Conservation (phyloP, 2,888 invertebrate species). For the Hypsopygia costalis region DNA sequence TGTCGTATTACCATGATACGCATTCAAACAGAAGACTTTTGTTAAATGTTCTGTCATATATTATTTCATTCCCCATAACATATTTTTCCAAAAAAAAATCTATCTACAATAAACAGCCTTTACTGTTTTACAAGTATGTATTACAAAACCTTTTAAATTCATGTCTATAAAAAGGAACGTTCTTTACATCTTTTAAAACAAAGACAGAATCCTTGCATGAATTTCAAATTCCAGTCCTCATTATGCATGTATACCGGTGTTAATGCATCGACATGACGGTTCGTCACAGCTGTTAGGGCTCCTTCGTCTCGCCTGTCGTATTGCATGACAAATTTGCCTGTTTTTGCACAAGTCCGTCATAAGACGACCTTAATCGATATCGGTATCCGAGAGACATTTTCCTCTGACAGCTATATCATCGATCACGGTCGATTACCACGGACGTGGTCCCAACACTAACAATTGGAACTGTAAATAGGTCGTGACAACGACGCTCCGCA, state of each 20-base stretch:
- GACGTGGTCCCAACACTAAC: constrained; percentile 37
- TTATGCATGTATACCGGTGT: constrained; percentile 17
- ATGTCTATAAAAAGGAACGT: too few relatives aligned
- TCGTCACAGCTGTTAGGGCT: constrained; percentile 30
- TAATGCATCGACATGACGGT: constrained; percentile 34
- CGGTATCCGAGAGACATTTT: constrained; percentile 5
- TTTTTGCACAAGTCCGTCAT: constrained; percentile 30
- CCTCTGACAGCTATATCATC: not conserved
- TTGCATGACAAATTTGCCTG: constrained; percentile 34
- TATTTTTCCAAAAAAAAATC: too few relatives aligned
- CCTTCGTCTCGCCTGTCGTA: constrained; percentile 38
- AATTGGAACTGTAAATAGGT: constrained; percentile 70
- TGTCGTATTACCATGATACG: too few relatives aligned
- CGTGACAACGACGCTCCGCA: constrained; percentile 54
- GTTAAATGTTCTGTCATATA: too few relatives aligned
- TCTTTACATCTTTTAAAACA: too few relatives aligned
- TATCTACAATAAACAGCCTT: too few relatives aligned
- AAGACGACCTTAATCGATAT: constrained; percentile 50
- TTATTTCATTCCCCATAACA: too few relatives aligned
- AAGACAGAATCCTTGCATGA: too few relatives aligned
- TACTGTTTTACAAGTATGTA: too few relatives aligned
- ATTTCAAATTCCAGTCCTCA: not conserved
- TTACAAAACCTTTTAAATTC: too few relatives aligned
- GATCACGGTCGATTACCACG: not conserved
- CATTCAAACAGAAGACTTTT: too few relatives aligned